Evolutionary conservation across 2,888 invertebrate species (phyloP), one percentile per base, ranked within the genome.

Genomic region (Lydus trimaculatus): DNA sequence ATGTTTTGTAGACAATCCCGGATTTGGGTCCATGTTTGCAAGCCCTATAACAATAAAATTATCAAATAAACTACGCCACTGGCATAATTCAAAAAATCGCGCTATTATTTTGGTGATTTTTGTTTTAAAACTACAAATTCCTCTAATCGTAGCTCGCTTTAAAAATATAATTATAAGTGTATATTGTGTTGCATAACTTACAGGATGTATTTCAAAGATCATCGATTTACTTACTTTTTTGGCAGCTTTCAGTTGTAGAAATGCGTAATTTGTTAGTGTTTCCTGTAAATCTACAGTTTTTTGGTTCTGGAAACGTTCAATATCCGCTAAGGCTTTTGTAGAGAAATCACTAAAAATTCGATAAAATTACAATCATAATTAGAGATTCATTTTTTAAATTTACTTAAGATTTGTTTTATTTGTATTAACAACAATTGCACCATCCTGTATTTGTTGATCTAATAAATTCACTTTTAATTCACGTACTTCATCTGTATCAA

Each of bases 11-110:
- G 86, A 82, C 93, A 92, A 81, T 92, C 90, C 78, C 90, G 89
- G 77, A 93, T 91, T 85, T 93, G 91, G 65, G 89, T 90, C 93
- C 93, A 93, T 60, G 92, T 90, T 86, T 92, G 92, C 58, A 93
- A 85, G 73, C 92, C 92, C 92, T 93, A 86, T 65, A 86, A 86
- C 73, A 70, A 74, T 73, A 73, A 70, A 72, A 72, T 52, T n/a
- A 0, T n/a, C 31, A n/a, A 33, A 31, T 43, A 60, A 31, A 56
- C 31, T 6, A 64, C 11, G 28, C 33, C 33, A 61, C 28, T 31
- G 36, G 20, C 2, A 4, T 3, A 28, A 28, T 28, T 28, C 4
- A 4, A 28, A n/a, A 28, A 28, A 28, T 28, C 28, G 56, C 13
- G 31, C 33, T 61, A 31, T 8, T 33, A 1, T 39, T 28, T 4